Conservation (phyloP, 2,113 vertebrate species). For the Anguilla japonica region DNA sequence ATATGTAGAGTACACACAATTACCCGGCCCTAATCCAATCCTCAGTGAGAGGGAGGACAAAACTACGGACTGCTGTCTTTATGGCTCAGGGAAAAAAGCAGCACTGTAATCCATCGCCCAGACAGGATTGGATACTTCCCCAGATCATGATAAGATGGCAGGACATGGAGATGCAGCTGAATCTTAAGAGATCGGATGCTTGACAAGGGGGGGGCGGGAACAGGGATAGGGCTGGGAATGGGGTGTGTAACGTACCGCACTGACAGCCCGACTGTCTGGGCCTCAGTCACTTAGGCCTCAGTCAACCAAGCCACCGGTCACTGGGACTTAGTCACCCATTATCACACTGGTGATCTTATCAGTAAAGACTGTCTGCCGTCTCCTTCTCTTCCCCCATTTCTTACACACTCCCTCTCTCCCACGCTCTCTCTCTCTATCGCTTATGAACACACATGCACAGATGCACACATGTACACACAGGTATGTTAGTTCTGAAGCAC, state of each 20-base stretch:
- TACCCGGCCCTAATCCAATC: neutral
- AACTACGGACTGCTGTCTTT: conserved; percentile 51
- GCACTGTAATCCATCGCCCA: conserved; percentile 60
- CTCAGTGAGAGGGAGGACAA: neutral
- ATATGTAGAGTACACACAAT: neutral
- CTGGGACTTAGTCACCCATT: conserved; percentile 7
- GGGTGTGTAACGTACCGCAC: neutral
- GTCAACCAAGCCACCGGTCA: neutral
- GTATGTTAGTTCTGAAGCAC: neutral
- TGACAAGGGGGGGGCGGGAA: conserved; percentile 54
- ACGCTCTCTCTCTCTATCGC: conserved; percentile 11
- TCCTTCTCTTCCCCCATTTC: conserved; percentile 21
- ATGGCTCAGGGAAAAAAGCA: conserved; percentile 59
- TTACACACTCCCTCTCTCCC: conserved; percentile 39
- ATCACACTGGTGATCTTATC: conserved; percentile 66
- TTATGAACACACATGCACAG: conserved; percentile 7
- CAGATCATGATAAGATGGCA: conserved; percentile 65
- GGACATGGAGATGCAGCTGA: conserved; percentile 42
- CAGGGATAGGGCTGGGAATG: conserved; percentile 27
- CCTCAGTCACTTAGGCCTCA: neutral
- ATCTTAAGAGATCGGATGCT: conserved; percentile 55
- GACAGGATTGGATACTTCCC: conserved; percentile 50
- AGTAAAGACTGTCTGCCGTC: conserved; percentile 45
- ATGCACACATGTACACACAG: conserved; percentile 21
- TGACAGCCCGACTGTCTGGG: neutral